A percentile compares a stretch with the other conserved stretches of the same genome.
These are phyloP conservation scores for Mesorhabditis spiculigera DNA, from an alignment of 2,888 invertebrate species.

Conservation along the genomic window DNA sequence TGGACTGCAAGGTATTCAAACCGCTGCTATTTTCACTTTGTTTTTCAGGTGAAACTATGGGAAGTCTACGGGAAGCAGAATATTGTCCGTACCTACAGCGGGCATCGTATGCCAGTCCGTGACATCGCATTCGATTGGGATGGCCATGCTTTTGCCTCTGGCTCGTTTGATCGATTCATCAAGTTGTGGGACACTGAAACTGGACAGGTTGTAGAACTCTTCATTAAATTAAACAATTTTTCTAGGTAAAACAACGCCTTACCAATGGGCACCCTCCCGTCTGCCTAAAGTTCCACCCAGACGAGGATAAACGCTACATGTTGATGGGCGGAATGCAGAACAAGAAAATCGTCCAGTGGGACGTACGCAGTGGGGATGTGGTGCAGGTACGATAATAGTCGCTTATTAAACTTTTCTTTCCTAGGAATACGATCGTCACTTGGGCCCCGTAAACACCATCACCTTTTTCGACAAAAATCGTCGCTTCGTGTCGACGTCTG, in stretches of 20 bases:
- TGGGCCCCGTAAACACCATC: constrained; percentile 96
- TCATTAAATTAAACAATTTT: constrained; percentile 6
- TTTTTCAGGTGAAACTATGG: constrained; percentile 73
- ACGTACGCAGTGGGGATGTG: constrained; percentile 85
- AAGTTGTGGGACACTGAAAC: constrained; percentile 99
- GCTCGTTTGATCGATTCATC: constrained; percentile 89
- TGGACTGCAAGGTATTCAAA: constrained; percentile 80
- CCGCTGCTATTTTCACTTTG: not conserved
- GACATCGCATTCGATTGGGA: constrained; percentile 85
- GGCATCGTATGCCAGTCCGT: constrained; percentile 91
- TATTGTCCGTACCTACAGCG: constrained; percentile 87
- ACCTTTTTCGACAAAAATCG: constrained; percentile 98
- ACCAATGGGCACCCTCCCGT: constrained; percentile 95
- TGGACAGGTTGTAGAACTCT: constrained; percentile 64
- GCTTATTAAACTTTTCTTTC: constrained; percentile 10
- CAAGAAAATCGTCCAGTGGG: constrained; percentile 99
- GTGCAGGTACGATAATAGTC: constrained; percentile 62
- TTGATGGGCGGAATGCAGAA: constrained; percentile 93
- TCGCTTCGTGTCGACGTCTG: constrained; percentile 94
- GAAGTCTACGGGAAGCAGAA: constrained; percentile 92
- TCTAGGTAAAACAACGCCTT: constrained; percentile 69
- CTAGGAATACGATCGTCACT: constrained; percentile 95
- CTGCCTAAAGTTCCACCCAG: constrained; percentile 96
- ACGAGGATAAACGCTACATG: constrained; percentile 89
- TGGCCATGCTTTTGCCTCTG: constrained; percentile 87